Base-by-base conservation (phyloP, 2,113 vertebrate species). In the Pollachius pollachius region DNA sequence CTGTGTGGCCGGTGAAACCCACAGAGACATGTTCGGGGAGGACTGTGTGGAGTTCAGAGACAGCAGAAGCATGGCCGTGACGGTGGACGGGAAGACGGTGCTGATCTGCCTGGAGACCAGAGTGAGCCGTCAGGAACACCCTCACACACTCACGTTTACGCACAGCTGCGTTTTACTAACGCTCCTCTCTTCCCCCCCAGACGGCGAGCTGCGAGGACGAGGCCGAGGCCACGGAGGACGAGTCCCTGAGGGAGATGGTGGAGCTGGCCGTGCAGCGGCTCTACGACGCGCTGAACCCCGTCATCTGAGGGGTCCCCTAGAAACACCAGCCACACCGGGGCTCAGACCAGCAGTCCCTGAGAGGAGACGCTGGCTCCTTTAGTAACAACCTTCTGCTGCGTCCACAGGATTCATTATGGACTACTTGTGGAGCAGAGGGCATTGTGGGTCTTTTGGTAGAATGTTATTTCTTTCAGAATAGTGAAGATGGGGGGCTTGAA, bases 21-120 rank as follows among this genome's bases (percentile, higher is more conserved):
- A 13, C 16, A 92, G 95, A 80, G 95, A 95, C 79, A 94, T 95
- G 91, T 95, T 96, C 88, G 95, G 95, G 76, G 94, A 95, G 68
- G 94, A 95, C 18, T 95, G 89, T 72, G 92, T 95, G 65, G 93
- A 89, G 66, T 87, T 91, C 3, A 93, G 93, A 37, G 90, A 94
- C 5, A 88, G 88, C 64, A 89, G 82, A 15, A 62, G 88, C 52
- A 79, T 95, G 9, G 90, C 89, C 6, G 74, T 95, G 85, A 94
- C 93, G 0, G 93, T 96, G 41, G 94, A 96, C 7, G 93, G 94
- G 11, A 95, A 94, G 77, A 93, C 94, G 0, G 93, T 92, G 1
- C 93, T 87, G 48, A 72, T 96, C 34, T 94, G 90, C 4, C 71
- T 95, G 87, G 94, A 95, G 65, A 94, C 93, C 1, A 85, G 92